phyloP scores from a whole-genome alignment of 2,113 vertebrate species.

The Anolis sagrei region DNA sequence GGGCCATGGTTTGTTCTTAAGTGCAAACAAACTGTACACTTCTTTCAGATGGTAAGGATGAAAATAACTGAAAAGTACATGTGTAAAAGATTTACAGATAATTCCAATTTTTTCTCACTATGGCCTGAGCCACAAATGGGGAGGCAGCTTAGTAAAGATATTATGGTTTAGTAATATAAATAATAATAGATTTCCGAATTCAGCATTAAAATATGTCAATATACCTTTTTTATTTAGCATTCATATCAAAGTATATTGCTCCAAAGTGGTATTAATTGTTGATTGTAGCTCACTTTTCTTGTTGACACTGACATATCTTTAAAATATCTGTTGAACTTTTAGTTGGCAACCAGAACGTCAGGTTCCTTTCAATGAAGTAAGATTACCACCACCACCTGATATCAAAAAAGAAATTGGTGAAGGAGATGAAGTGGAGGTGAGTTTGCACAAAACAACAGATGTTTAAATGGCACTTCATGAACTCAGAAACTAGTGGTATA shows the following conservation, averaged over 20 bases:
- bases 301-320: background rate
- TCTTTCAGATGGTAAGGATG: background rate
- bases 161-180: background rate
- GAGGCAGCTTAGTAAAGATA: background rate
- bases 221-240: background rate
- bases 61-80: background rate
- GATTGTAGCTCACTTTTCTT: background rate
- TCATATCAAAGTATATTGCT: conserved; percentile 3
- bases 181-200: background rate
- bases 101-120: background rate
- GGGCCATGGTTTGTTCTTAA: background rate
- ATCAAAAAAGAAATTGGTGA: conserved; percentile 95
- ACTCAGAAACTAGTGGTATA: background rate
- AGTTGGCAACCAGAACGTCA: conserved; percentile 98
- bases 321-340: conserved; percentile 47
- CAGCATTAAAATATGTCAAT: background rate
- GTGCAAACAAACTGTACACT: background rate
- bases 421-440: conserved; percentile 97
- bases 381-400: conserved; percentile 91
- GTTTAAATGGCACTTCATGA: too few species aligned
- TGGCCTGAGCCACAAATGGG: background rate
- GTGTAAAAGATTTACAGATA: background rate
- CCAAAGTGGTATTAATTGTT: background rate
- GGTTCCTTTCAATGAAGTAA: conserved; percentile 94
- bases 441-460: conserved; percentile 40